Conservation (phyloP, 2,888 invertebrate genomes). For the Drosophila quinaria region DNA sequence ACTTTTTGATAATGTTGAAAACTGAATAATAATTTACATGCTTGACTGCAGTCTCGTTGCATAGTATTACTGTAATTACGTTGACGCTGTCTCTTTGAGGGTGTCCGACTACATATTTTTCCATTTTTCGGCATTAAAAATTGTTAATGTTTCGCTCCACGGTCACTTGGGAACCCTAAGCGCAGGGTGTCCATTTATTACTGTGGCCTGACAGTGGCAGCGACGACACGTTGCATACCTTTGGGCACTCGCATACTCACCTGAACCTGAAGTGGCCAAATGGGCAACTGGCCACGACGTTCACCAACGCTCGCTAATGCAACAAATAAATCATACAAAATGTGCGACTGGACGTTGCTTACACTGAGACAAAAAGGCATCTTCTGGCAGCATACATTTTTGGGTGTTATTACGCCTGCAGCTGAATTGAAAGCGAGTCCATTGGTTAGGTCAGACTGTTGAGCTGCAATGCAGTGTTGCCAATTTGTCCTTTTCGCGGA, state of each 20-base stretch:
- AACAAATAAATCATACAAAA: conserved; percentile 65
- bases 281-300: conserved; percentile 36
- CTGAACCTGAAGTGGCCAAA: conserved; percentile 45
- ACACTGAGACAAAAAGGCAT: conserved; percentile 4
- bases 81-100: neutral
- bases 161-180: conserved; percentile 32
- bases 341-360: conserved; percentile 25
- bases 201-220: conserved; percentile 29
- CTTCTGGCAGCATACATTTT: neutral
- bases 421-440: neutral
- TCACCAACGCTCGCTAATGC: conserved; percentile 56
- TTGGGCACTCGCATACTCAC: conserved; percentile 18
- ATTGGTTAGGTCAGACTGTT: neutral
- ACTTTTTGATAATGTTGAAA: no score
- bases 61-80: conserved; percentile 45
- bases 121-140: conserved; percentile 50
- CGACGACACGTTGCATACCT: conserved; percentile 42
- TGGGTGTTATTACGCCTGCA: neutral
- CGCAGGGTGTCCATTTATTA: conserved; percentile 40
- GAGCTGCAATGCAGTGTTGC: no score
- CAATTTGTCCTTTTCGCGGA: no score
- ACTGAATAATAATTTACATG: conserved; percentile 46
- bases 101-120: conserved; percentile 16
- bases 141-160: conserved; percentile 53
- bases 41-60: conserved; percentile 27